phyloP scores from a whole-genome alignment of 2,797 vertebrate species.

The Coregonus ussuriensis region DNA sequence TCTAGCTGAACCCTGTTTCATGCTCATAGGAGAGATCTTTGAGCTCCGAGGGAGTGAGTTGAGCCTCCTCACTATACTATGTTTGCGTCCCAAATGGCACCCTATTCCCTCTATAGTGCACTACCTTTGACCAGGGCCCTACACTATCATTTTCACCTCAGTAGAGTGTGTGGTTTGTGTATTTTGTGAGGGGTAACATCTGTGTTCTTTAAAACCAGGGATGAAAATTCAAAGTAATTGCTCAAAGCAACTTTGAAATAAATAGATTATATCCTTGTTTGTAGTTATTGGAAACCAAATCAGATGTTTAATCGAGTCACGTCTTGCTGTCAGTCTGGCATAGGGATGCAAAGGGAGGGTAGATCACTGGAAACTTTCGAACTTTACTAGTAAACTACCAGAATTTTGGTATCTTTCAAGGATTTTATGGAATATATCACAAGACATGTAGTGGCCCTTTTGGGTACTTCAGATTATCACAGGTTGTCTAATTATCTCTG shows the following conservation, averaged over 20 bases:
- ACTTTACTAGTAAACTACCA: too few relatives aligned
- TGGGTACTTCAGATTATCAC: too few relatives aligned
- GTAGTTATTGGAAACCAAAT: neutral
- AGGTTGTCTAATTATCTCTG: too few relatives aligned
- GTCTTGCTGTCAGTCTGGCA: neutral
- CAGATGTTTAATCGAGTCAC: neutral
- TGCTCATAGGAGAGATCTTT: conserved; percentile 98
- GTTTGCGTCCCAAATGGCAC: neutral
- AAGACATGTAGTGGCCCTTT: too few relatives aligned
- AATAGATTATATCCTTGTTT: neutral
- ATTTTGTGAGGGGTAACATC: neutral
- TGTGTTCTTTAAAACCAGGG: neutral
- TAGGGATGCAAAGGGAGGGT: too few relatives aligned
- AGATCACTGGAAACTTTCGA: too few relatives aligned
- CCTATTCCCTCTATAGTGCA: neutral
- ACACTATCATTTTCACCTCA: neutral
- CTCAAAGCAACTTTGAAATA: neutral
- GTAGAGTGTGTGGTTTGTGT: neutral
- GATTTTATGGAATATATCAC: too few relatives aligned
- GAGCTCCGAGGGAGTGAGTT: conserved; percentile 96
- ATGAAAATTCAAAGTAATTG: neutral
- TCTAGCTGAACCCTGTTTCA: conserved; percentile 96
- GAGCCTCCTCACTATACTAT: neutral
- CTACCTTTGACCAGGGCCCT: neutral
- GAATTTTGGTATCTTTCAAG: too few relatives aligned